Percentiles rank a stretch among this genome's conserved stretches.
Conservation (phyloP, 2,113 vertebrate species). For the Columba janthina region DNA sequence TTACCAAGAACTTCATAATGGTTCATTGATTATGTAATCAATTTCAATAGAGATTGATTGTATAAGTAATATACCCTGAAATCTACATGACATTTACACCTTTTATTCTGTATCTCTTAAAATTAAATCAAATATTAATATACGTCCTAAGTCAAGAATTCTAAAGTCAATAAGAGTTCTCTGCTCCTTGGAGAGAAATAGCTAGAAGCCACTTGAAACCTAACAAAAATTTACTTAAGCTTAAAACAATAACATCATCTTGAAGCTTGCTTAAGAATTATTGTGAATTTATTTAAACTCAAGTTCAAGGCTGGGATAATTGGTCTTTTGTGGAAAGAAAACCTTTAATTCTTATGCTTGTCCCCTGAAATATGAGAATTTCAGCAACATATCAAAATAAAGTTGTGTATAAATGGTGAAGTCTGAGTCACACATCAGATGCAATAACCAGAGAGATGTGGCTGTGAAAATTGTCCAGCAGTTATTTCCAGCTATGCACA, state of each 20-base stretch:
- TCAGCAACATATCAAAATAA: background rate
- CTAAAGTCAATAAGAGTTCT: background rate
- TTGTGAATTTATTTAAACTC: background rate
- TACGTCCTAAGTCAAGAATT: conserved; percentile 14
- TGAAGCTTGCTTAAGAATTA: background rate
- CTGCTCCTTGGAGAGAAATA: background rate
- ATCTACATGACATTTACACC: background rate
- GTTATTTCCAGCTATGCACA: background rate
- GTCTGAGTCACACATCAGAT: background rate
- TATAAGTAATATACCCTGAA: background rate
- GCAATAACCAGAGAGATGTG: background rate
- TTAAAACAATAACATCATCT: background rate
- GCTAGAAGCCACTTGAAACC: background rate
- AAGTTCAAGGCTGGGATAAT: background rate
- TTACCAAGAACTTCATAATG: background rate
- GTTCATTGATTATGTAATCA: background rate
- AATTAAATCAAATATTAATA: conserved; percentile 27
- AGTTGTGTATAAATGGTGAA: background rate
- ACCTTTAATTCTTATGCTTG: background rate
- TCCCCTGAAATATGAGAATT: background rate
- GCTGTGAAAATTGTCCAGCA: background rate
- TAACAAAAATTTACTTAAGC: background rate
- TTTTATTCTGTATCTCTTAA: conserved; percentile 13
- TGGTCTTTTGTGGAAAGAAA: background rate
- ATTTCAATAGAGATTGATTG: conserved; percentile 15